Evolutionary conservation across 2,888 invertebrate species (phyloP), one percentile per base, ranked within the genome.

Genomic region (Campoplex nolae): DNA sequence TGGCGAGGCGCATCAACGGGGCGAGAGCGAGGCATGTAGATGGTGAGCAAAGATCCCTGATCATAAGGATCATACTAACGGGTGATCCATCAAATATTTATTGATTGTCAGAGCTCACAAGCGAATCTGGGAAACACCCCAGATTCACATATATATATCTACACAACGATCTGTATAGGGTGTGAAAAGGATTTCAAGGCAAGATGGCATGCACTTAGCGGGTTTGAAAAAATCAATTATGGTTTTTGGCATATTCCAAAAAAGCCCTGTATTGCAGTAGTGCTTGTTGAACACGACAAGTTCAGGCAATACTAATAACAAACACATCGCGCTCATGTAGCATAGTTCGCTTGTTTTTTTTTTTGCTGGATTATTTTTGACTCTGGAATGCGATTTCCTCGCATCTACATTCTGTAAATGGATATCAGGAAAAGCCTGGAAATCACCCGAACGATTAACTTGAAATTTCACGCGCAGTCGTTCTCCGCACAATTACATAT

Each of bases 51-150:
- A 81, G 83, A 85, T 83, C 85, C 85, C 13, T 51, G 88, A 88
- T 89, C 88, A 90, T 85, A 81, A 87, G 86, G 87, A 87, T 85
- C 87, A 84, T 28, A 78, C 68, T 38, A 68, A 56, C 18, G 62
- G 68, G 74, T 87, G 85, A 90, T 90, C 89, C 85, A 88, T 89
- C 88, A 89, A 80, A 68, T 80, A 67, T 88, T 89, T 88, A 89
- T 88, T 90, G 82, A 48, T 84, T 56, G 83, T 62, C 77, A 79
- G 83, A 82, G 80, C 78, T 65, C 35, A 62, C 11, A 38, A 48
- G 51, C 75, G 75, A 80, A 68, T 70, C 62, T 75, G 68, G 38
- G 38, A 76, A 23, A 68, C 28, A 73, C 18, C n/a, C 9, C 8
- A 35, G 54, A 54, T 51, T 8, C 3, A 23, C 11, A 4, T 7